phyloP scores from a whole-genome alignment of 2,113 vertebrate species.

The Ursus arctos region DNA sequence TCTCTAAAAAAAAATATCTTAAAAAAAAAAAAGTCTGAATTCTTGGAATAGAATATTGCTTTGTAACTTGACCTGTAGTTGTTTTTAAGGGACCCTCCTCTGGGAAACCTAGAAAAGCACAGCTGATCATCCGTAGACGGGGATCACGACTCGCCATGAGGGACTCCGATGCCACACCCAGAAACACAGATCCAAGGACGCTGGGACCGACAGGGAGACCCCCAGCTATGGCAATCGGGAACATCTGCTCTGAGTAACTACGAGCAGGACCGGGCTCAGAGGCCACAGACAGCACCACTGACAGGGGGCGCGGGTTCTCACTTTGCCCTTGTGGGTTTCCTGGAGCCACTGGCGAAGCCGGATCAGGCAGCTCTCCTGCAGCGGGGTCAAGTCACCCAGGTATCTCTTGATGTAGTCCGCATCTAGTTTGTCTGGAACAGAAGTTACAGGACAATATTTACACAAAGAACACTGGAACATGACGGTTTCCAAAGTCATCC shows the following conservation, averaged over 20 bases:
- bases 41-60: neutral
- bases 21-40: neutral
- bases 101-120: neutral
- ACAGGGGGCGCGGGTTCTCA: conserved; percentile 63
- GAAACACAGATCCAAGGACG: fast-evolving
- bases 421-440: conserved; percentile 94
- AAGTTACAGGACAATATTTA: neutral
- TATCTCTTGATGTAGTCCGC: conserved; percentile 98
- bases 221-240: fast-evolving
- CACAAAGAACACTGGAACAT: fast-evolving
- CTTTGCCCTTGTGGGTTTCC: conserved; percentile 98
- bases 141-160: fast-evolving
- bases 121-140: fast-evolving
- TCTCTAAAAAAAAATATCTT: neutral
- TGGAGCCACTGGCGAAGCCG: conserved; percentile 97
- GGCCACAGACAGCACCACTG: fast-evolving
- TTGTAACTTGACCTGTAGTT: fast-evolving
- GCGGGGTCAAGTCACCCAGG: conserved; percentile 95
- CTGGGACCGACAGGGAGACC: fast-evolving
- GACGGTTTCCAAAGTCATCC: neutral
- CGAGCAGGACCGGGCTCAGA: fast-evolving
- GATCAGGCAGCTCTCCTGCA: conserved; percentile 99
- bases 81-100: neutral
- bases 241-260: fast-evolving
- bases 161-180: fast-evolving